Evolutionary conservation across 1,140 invertebrate genomes (phyloP), one percentile per base, ranked within the genome.

Genomic region (Elysia chlorotica): DNA sequence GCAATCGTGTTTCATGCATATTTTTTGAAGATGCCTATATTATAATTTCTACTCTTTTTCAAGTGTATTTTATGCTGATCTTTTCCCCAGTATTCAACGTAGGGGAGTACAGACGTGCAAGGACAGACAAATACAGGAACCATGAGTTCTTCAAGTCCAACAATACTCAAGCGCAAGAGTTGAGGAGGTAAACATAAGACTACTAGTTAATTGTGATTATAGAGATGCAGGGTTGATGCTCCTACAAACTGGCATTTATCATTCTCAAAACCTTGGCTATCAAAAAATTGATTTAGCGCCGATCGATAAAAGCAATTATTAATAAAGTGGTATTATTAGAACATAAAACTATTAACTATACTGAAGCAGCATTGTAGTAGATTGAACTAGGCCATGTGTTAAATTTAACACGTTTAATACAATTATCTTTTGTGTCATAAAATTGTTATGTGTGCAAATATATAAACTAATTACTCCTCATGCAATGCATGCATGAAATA

Each of bases 121-220:
- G 94, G 14, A 98, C 96, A 0, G 92, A 92, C 14, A 94, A 95
- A 0, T 98, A 98, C 74, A 76, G 73, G 67, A 79, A 68, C 81
- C 96, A 98, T 86, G 96, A 98, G 80, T 99, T 99, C 88, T 99
- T 99, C 87, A 90, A 94, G 57, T 92, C 93, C 2, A 95, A 97
- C 84, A 99, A 99, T 86, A 91, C 92, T 81, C 94, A 97, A 85
- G 97, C 96, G 0, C 96, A 96, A 93, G 93, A 94, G 14, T 96
- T 99, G 71, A 88, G 96, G 71, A 94, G 84, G 89, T 89, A 81
- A 84, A 84, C 84, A 23, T 59, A 6, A 59, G 25, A 23, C 25
- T 23, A 17, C 56, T 33, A 53, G 1, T 30, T 23, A 23, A 57
- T 6, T 59, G 36, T 37, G 38, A 36, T 62, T 14, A 10, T 48